A percentile compares a stretch with the other conserved stretches of the same genome.
These are phyloP conservation scores for Timema podura DNA, from an alignment of 2,888 invertebrate genomes.

Conservation along the genomic window DNA sequence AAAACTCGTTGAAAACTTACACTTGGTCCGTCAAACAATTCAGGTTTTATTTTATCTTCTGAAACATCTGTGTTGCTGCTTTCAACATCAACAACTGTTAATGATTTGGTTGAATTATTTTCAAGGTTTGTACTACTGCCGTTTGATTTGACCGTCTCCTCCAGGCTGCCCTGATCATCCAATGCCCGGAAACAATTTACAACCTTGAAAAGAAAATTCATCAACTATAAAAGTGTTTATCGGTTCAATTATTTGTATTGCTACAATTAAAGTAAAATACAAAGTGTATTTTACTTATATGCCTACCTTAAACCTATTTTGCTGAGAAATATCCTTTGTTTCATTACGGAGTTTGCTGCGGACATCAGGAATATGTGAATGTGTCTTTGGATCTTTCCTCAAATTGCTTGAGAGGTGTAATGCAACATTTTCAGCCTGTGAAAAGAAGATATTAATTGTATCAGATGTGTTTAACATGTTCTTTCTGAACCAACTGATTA, in stretches of 20 bases:
- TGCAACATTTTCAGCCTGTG: slow-evolving; percentile 5
- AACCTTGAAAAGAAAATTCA: not conserved
- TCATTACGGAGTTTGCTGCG: slow-evolving; percentile 9
- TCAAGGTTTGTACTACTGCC: too few relatives aligned
- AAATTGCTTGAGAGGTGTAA: not conserved
- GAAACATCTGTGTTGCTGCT: not conserved
- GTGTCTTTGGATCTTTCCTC: slow-evolving; percentile 1
- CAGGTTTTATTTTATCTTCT: not conserved
- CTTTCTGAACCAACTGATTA: not conserved
- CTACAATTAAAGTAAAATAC: not conserved
- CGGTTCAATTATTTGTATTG: too few relatives aligned
- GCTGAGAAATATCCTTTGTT: not conserved
- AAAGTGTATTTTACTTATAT: not conserved
- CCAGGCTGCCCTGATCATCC: not conserved
- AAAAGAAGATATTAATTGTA: not conserved
- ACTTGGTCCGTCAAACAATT: not conserved
- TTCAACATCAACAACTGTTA: slow-evolving; percentile 3
- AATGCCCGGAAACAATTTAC: slow-evolving; percentile 12
- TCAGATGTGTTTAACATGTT: not conserved
- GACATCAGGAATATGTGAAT: slow-evolving; percentile 5
- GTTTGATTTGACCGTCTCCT: not conserved
- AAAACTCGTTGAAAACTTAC: not conserved
- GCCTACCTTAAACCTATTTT: slow-evolving; percentile 11
- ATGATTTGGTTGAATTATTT: not conserved
- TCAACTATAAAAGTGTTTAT: not conserved